These are phyloP conservation scores for Coryphaenoides rupestris DNA, from an alignment of 2,113 vertebrate species.

Conservation along the genomic window DNA sequence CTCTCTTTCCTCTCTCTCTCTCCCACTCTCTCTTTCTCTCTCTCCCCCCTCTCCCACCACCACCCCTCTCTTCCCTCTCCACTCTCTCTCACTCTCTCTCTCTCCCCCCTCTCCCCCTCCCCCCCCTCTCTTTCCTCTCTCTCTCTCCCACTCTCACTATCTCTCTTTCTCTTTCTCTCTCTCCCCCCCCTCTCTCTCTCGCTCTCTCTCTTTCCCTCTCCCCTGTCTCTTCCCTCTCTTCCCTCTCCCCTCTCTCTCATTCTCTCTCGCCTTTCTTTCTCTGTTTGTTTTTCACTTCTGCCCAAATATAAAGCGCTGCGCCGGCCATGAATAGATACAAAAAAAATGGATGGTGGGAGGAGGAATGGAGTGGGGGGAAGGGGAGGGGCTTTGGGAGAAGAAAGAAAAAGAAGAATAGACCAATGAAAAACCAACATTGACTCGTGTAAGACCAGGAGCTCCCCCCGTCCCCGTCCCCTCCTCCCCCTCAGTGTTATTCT, in stretches of 20 bases:
- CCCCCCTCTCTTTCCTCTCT: too few relatives aligned
- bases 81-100: not conserved
- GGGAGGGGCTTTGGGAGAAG: slow-evolving; percentile 7
- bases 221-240: too few relatives aligned
- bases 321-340: slow-evolving; percentile 57
- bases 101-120: too few relatives aligned
- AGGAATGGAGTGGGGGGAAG: not conserved
- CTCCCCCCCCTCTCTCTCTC: not conserved
- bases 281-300: slow-evolving; percentile 48
- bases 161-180: slow-evolving; percentile 12
- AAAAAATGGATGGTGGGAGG: slow-evolving; percentile 27
- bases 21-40: not conserved
- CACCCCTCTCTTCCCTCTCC: too few relatives aligned
- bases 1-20: slow-evolving; percentile 8
- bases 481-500: too few relatives aligned
- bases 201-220: not conserved
- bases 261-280: not conserved
- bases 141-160: slow-evolving; percentile 11
- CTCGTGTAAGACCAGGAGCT: slow-evolving; percentile 74
- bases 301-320: slow-evolving; percentile 65
- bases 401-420: slow-evolving; percentile 34
- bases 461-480: slow-evolving; percentile 55
- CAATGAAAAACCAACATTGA: slow-evolving; percentile 63
- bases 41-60: too few relatives aligned
- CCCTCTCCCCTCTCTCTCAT: not conserved